Base-by-base conservation (phyloP, 2,888 invertebrate genomes). In the Heliconius ismenius region DNA sequence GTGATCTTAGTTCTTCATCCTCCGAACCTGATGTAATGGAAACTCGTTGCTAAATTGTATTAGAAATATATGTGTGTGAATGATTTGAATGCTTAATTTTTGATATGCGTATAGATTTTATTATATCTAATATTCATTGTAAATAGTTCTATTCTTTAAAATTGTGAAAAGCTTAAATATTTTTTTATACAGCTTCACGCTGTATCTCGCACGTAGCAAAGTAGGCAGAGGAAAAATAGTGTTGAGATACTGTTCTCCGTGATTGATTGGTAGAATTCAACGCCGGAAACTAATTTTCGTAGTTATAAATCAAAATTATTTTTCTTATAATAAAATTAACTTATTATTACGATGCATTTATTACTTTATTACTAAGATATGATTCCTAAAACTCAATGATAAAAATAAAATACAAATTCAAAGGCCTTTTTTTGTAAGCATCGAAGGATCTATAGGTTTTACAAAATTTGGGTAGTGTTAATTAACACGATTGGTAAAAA, bases 31-130 rank as follows among this genome's bases (percentile, higher is more conserved):
- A 87, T 80, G 75, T 89, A 28, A 85, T 84, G 80, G 91, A 91
- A 80, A 93, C 93, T 82, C 88, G 86, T 79, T 91, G 90, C 81
- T 92, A 83, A 81, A 74, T 39, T 77, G 77, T 75, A 32, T 63
- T 65, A 54, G 18, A 49, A 67, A 63, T 76, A 24, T 24, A 28
- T n/a, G 4, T 36, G 39, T 65, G 24, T 73, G 60, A n/a, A 63
- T 24, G 28, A 74, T 79, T 79, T 78, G 79, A 80, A 80, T 79
- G 75, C 78, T 24, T 68, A 73, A 62, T 43, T 58, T 73, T 81
- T 77, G 67, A 76, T 69, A 54, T 69, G 70, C 73, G 77, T 73
- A 28, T 62, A 36, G n/a, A 32, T 11, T 21, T 36, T 4, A 11
- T 65, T 65, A 11, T 36, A 65, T 24, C 6, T 13, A 24, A n/a